phyloP scores from a whole-genome alignment of 2,797 vertebrate genomes.

The Pseudotriccus pelzelni region DNA sequence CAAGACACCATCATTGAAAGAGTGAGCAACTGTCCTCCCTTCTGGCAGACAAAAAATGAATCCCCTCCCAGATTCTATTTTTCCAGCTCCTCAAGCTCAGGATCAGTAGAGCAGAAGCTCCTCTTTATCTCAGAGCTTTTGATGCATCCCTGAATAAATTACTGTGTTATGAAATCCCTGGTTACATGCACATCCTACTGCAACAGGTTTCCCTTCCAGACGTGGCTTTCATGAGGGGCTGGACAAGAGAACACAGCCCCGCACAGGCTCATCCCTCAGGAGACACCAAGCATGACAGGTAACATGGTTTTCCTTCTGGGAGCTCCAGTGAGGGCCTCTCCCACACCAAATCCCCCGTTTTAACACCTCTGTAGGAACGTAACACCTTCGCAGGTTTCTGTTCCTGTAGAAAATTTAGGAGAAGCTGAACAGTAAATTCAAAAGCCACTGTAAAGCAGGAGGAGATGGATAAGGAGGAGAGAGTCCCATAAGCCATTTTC shows the following conservation, averaged over 20 bases:
- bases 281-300: fast-evolving
- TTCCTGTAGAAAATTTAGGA: not conserved
- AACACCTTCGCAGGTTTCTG: not conserved
- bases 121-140: not conserved
- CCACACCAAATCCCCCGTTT: not conserved
- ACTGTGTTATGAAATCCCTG: not conserved
- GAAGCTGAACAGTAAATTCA: not conserved
- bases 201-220: not conserved
- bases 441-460: not conserved
- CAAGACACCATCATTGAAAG: not conserved
- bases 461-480: not conserved
- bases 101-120: not conserved
- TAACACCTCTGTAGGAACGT: fast-evolving
- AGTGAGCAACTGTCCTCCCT: not conserved
- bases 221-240: not conserved
- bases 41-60: not conserved
- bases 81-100: not conserved
- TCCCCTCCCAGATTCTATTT: not conserved
- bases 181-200: not conserved
- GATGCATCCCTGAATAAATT: not conserved
- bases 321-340: not conserved
- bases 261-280: not conserved
- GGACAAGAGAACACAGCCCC: fast-evolving
- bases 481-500: not conserved
- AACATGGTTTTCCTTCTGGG: not conserved